phyloP scores from a whole-genome alignment of 2,113 vertebrate species.

The Cyanoderma ruficeps region DNA sequence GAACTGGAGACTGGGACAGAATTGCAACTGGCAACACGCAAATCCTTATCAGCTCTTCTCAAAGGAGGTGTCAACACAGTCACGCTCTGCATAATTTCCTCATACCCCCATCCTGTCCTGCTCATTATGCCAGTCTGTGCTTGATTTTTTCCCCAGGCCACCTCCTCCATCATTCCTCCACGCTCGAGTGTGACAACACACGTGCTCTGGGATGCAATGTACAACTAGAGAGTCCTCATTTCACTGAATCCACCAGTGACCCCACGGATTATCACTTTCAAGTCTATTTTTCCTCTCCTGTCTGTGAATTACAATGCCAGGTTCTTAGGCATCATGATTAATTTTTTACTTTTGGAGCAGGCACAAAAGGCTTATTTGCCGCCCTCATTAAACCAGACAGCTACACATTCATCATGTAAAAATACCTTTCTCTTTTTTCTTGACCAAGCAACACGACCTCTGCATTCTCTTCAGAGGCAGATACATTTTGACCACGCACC shows the following conservation, averaged over 20 bases:
- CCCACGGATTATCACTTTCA: neutral
- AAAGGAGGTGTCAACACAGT: neutral
- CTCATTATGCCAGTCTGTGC: neutral
- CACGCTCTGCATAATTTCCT: neutral
- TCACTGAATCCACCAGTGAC: neutral
- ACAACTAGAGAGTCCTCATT: accelerated
- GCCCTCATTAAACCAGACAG: neutral
- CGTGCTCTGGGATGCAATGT: neutral
- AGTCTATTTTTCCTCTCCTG: neutral
- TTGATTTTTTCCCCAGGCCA: neutral
- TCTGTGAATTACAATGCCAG: neutral
- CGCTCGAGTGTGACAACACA: neutral
- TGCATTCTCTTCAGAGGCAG: neutral
- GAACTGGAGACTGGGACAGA: neutral
- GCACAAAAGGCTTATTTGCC: neutral
- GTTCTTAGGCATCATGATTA: neutral
- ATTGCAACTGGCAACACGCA: neutral
- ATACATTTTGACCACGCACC: neutral
- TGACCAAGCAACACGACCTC: neutral
- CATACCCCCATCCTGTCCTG: neutral
- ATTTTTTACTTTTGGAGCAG: neutral
- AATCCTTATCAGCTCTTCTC: neutral
- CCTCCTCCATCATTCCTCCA: neutral
- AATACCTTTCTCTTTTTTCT: neutral
- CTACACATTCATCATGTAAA: neutral